Evolutionary conservation across 2,797 vertebrate species (phyloP), one percentile per base, ranked within the genome.

Genomic region (Pampus argenteus): DNA sequence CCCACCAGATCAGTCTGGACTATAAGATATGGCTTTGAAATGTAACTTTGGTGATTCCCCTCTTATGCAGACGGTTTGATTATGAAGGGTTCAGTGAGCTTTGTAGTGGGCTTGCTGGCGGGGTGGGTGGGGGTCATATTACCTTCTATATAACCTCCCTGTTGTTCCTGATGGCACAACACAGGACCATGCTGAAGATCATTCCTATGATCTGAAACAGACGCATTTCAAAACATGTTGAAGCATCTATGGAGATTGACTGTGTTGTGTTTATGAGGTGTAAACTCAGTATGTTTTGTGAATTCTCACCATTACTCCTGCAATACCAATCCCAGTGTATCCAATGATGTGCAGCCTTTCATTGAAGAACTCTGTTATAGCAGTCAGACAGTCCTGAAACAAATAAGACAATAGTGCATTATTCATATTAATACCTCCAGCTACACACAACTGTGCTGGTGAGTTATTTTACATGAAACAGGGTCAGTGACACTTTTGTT

Each of bases 171-270:
- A 99, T 98, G 3, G 93, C 97, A 87, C 98, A 99, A 86, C 98
- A 99, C 58, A 99, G 95, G 74, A 99, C 95, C 97, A 99, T 98
- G 88, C 98, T 99, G 95, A 98, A 98, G 91, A 99, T 93, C 98
- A 99, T 99, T 51, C 97, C 98, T 55, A 98, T 95, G 80, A 98
- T 95, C 98, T 99, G 94, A 71, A 84, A 83, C 40, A 76, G 26
- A 47, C 6, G 8, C 5, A 28, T 15, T n/a, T 17, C 0, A 1
- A 3, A 14, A n/a, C 11, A 45, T 1, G 25, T 69, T 51, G 56
- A 55, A 23, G 25, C 54, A 26, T 44, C 10, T 13, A 26, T 1
- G 2, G n/a, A n/a, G 40, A 44, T 6, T 44, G 40, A 44, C 40
- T n/a, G 3, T 40, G 29, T 28, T 6, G 8, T 5, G 8, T 64